Percentiles rank a stretch among this genome's conserved stretches.
Conservation (phyloP, 30 jellyfish, hydroid and myxozoan species). For the Hydra vulgaris region DNA sequence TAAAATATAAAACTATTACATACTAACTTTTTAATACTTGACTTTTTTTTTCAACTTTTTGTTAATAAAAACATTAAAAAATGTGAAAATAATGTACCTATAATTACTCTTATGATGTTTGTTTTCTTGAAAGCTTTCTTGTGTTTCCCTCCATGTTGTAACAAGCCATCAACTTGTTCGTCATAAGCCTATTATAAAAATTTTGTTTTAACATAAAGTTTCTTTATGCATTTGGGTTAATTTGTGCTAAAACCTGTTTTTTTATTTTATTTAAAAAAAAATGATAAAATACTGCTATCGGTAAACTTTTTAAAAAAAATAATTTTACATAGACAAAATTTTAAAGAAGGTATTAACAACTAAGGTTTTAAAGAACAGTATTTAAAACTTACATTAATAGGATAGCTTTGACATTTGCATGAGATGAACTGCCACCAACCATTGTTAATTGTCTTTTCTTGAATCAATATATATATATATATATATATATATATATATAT, state of each 20-base stretch:
- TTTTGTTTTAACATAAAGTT: not conserved
- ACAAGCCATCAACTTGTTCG: not conserved
- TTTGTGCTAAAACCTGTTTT: not conserved
- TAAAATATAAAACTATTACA: no score
- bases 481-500: no score
- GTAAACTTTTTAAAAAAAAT: not conserved
- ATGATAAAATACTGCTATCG: not conserved
- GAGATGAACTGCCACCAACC: not conserved
- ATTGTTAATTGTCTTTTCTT: not conserved
- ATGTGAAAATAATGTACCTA: not conserved
- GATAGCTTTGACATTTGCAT: not conserved
- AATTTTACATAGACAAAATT: not conserved
- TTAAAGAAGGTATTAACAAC: not conserved
- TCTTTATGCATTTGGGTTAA: not conserved
- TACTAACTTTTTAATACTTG: no score
- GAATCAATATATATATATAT: not conserved
- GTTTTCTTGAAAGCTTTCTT: not conserved
- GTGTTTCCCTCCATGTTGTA: not conserved
- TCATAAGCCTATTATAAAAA: not conserved
- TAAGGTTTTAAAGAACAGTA: not conserved
- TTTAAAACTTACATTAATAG: not conserved
- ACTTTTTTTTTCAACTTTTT: no score
- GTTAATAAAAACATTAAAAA: not conserved
- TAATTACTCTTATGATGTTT: not conserved
- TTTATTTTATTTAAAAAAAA: no score